These are phyloP conservation scores for Leucophenga maculata DNA, from an alignment of 2,888 invertebrate species.

Conservation along the genomic window DNA sequence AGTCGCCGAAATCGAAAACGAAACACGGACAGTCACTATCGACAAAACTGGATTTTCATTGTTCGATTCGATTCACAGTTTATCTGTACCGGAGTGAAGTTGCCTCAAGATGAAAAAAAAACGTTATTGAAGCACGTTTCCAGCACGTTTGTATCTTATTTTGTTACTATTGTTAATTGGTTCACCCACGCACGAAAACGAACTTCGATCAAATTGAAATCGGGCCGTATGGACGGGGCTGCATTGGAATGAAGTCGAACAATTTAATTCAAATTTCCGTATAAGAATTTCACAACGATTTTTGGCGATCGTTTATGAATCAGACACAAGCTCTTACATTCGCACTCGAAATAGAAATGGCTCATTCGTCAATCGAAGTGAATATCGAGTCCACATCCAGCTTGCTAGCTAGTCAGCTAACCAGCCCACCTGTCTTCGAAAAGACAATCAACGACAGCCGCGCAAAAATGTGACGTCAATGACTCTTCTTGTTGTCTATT, in stretches of 20 bases:
- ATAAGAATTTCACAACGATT: conserved; percentile 13
- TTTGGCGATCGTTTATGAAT: conserved; percentile 1
- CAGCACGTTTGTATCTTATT: neutral
- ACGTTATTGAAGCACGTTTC: too few species aligned
- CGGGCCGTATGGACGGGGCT: neutral
- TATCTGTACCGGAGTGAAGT: neutral
- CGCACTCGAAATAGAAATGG: conserved; percentile 19
- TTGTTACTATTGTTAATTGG: neutral
- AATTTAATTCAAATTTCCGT: neutral
- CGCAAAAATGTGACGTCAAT: conserved; percentile 19
- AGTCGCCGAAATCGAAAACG: neutral
- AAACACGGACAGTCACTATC: neutral
- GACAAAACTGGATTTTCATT: conserved; percentile 1
- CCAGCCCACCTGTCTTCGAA: conserved; percentile 14
- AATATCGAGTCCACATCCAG: neutral
- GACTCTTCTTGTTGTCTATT: conserved; percentile 14
- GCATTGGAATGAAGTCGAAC: neutral
- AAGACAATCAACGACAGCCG: conserved; percentile 9
- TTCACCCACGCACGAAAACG: neutral
- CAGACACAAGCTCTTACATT: conserved; percentile 1
- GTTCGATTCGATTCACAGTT: neutral
- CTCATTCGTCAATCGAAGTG: conserved; percentile 9
- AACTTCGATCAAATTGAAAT: neutral
- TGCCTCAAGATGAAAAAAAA: too few species aligned
- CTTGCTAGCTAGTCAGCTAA: neutral